Evolutionary conservation across 2,888 invertebrate genomes (phyloP).

Genomic region (Apamea epomidion): DNA sequence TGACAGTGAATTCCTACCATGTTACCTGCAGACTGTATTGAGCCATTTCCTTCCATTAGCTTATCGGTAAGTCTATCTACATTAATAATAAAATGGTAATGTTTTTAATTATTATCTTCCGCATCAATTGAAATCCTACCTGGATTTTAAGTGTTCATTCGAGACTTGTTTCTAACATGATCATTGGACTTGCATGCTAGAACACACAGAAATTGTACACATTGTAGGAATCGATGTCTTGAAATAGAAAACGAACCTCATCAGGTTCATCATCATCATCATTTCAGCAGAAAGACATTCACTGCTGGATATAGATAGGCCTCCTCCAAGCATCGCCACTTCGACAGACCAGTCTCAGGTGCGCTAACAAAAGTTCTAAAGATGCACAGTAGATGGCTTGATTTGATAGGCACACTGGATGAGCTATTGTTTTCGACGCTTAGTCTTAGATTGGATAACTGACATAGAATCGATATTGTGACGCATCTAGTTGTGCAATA

Average conservation of each 20-base stretch:
- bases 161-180: background rate
- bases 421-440: background rate
- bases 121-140: background rate
- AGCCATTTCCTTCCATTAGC: conserved; percentile 47
- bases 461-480: background rate
- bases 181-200: background rate
- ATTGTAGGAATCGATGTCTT: background rate
- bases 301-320: background rate
- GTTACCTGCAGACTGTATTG: conserved; percentile 27
- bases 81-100: conserved; percentile 22
- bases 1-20: conserved; percentile 33
- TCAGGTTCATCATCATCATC: background rate
- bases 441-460: background rate
- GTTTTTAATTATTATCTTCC: conserved; percentile 5
- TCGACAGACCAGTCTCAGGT: background rate
- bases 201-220: background rate
- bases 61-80: conserved; percentile 14
- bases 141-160: background rate
- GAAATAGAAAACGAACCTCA: background rate
- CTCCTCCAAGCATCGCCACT: background rate
- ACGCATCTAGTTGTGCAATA: background rate
- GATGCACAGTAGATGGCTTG: background rate
- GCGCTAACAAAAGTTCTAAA: background rate
- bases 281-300: background rate
- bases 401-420: background rate